Conservation (phyloP, 2,113 vertebrate genomes). For the Laterallus jamaicensis region DNA sequence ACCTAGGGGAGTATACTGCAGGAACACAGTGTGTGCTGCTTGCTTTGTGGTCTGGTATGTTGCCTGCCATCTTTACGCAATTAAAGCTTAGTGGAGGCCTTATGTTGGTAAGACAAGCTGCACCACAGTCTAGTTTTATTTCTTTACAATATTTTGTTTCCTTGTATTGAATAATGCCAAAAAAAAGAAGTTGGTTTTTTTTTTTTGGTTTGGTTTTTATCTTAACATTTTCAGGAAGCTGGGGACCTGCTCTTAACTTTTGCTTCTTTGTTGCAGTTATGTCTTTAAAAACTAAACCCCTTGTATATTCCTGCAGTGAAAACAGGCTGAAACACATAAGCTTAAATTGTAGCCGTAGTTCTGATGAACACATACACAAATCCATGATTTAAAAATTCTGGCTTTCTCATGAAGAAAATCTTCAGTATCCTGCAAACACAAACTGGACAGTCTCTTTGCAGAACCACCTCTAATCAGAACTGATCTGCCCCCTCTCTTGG, state of each 20-base stretch:
- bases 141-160: background rate
- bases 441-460: background rate
- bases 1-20: background rate
- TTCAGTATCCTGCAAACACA: background rate
- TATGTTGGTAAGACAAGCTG: background rate
- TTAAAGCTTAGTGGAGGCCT: background rate
- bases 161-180: background rate
- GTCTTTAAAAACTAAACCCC: background rate
- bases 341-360: background rate
- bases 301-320: background rate
- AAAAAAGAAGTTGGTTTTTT: background rate
- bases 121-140: background rate
- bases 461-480: background rate
- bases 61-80: background rate
- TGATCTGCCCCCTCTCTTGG: background rate
- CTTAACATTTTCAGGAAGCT: background rate
- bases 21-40: background rate
- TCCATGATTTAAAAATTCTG: background rate
- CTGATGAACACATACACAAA: background rate
- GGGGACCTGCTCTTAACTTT: background rate
- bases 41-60: fast-evolving
- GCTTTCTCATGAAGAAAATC: background rate
- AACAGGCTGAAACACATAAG: background rate
- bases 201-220: background rate
- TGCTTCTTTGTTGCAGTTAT: background rate